Base-by-base conservation (phyloP, 2,888 invertebrate species). In the Polyommatus icarus region DNA sequence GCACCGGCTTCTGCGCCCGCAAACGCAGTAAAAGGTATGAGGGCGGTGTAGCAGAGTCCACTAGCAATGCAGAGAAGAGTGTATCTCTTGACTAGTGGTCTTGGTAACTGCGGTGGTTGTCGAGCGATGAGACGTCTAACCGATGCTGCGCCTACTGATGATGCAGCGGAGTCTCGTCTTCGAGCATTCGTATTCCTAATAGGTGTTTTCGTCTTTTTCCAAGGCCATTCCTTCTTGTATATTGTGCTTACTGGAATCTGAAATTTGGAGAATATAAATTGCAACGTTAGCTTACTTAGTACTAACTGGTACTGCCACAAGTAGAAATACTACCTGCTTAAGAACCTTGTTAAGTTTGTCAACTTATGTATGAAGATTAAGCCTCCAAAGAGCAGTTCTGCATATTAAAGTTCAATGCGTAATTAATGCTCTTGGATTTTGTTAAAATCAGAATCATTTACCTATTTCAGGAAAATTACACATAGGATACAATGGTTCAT, bases 111-210 rank as follows among this genome's bases (percentile, higher is more conserved):
- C 86, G 92, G 84, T 0, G 94, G 93, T 54, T 89, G 92, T 59
- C 92, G 83, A 0, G 96, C 96, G 77, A 97, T 95, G 18, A 97
- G 92, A 0, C 97, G 95, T 4, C 97, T 95, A 12, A 97, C 97
- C 0, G 97, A 97, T 0, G 96, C 96, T 0, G 97, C 96, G 1
- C 97, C 97, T 50, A 97, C 96, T 0, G 96, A 96, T 76, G 96
- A 96, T 40, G 96, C 95, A 77, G 96, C 95, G 0, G 97, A 97
- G 84, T 97, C 97, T 20, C 96, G 93, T 3, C 96, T 93, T 4
- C 95, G 92, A 8, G 88, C 86, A 2, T 81, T 83, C 1, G 86
- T 81, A 24, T 85, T 83, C 77, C 88, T 85, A 15, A 83, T 82
- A 0, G 89, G 87, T 20, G 85, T 83, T 82, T 90, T 91, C 77